Conservation (phyloP, 2,888 invertebrate species). For the Eupeodes luniger region DNA sequence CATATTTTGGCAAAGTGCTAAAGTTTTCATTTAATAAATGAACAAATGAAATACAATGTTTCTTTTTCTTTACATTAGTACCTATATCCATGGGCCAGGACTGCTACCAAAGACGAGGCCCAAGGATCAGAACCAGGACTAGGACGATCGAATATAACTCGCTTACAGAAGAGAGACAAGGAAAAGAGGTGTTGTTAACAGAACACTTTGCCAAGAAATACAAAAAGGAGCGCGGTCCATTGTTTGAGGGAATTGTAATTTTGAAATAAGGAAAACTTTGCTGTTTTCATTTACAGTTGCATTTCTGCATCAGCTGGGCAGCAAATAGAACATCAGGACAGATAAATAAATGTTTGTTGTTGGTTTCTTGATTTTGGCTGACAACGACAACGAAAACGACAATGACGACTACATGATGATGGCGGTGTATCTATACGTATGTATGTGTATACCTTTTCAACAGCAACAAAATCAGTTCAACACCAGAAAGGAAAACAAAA, state of each 20-base stretch:
- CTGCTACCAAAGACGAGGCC: too few species aligned
- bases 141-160: background rate
- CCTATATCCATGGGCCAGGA: background rate
- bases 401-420: background rate
- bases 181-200: slow-evolving; percentile 14
- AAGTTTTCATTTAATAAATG: slow-evolving; percentile 76
- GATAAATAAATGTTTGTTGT: slow-evolving; percentile 61
- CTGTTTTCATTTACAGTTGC: slow-evolving; percentile 11
- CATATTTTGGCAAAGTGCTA: slow-evolving; percentile 76
- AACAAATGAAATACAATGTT: slow-evolving; percentile 74
- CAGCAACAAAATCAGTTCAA: slow-evolving; percentile 6
- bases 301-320: slow-evolving; percentile 16
- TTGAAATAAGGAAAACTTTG: slow-evolving; percentile 73
- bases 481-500: slow-evolving; percentile 55
- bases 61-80: background rate
- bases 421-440: background rate
- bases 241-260: slow-evolving; percentile 69
- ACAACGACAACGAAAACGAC: background rate
- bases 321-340: slow-evolving; percentile 12
- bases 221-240: slow-evolving; percentile 50
- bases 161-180: background rate
- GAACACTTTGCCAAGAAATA: slow-evolving; percentile 72
- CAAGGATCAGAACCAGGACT: background rate
- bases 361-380: slow-evolving; percentile 19
- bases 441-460: background rate